Evolutionary conservation across 2,888 invertebrate genomes (phyloP), one percentile per base, ranked within the genome.

Genomic region (Fissipunctia ypsillon): DNA sequence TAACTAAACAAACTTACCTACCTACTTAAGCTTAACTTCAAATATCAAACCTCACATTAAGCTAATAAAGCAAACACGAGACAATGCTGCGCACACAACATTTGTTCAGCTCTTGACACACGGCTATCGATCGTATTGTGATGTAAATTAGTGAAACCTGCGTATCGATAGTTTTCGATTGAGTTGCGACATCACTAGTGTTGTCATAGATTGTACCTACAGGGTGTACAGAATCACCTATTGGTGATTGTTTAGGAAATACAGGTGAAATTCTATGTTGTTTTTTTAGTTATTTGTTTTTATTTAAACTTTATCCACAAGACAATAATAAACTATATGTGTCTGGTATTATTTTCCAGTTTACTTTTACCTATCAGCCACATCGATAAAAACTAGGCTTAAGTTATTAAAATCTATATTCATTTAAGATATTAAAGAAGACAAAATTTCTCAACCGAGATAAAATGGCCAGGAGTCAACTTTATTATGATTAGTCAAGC

Each of bases 111-210:
- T 83, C 84, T 88, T 78, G 50, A 84, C 72, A 70, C 64, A 35
- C 78, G 68, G 41, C 66, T 78, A 71, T 80, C 66, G 64, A 75
- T 60, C 54, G 64, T 76, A 77, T 88, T 86, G 81, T 87, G 60
- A 88, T 88, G 87, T 84, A 87, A 88, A 87, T 87, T 75, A 81
- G 89, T 80, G 87, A 87, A 88, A 88, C 81, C 69, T 60, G 43
- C 59, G 77, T 80, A 80, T 88, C 76, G 71, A 83, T 83, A 83
- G 61, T 66, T 82, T 81, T 79, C 70, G 75, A 85, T 84, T 81
- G 78, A 75, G 75, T 88, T 87, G 77, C 84, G 83, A 88, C 89
- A 91, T 87, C 86, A 84, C 86, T 88, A 87, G 68, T 84, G 56
- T 59, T 64, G 71, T 63, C 38, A 81, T 60, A 31, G 14, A 57